A percentile compares a stretch with the other conserved stretches of the same genome.
These are phyloP conservation scores for Onthophagus sagittarius DNA, from an alignment of 2,888 invertebrate species.

Conservation along the genomic window DNA sequence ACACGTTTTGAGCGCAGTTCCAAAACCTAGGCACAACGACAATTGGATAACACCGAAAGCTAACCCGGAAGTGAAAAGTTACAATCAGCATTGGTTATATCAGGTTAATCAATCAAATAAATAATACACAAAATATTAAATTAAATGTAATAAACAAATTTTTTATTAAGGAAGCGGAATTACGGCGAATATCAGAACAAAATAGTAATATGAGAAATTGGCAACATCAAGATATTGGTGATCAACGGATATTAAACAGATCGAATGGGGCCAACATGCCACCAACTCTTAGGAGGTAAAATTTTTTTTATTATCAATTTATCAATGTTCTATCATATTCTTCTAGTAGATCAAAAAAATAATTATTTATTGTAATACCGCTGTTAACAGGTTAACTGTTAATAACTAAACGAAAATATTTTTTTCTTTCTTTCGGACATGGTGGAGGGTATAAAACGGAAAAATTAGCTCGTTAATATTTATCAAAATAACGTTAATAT, in stretches of 20 bases:
- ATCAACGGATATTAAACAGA: constrained; percentile 63
- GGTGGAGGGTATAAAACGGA: too few relatives aligned
- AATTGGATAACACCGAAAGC: constrained; percentile 69
- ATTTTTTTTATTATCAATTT: too few relatives aligned
- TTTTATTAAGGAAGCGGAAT: constrained; percentile 75
- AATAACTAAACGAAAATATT: background rate
- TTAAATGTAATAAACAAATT: constrained; percentile 20
- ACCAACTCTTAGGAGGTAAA: constrained; percentile 17
- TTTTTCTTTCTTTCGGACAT: background rate
- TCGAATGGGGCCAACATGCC: constrained; percentile 34
- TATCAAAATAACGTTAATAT: constrained; percentile 11
- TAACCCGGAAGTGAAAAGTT: constrained; percentile 59
- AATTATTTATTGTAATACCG: background rate
- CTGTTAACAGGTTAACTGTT: background rate
- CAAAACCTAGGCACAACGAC: constrained; percentile 67
- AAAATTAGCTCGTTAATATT: background rate
- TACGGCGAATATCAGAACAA: constrained; percentile 64
- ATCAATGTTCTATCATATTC: background rate
- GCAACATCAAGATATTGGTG: constrained; percentile 55
- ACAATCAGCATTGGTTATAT: constrained; percentile 87
- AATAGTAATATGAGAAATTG: constrained; percentile 44
- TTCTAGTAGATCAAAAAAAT: background rate
- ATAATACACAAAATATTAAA: background rate
- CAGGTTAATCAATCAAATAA: constrained; percentile 53
- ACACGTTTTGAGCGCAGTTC: constrained; percentile 70